Conservation (phyloP, 1,140 invertebrate genomes). For the Andrena cerasifolii region DNA sequence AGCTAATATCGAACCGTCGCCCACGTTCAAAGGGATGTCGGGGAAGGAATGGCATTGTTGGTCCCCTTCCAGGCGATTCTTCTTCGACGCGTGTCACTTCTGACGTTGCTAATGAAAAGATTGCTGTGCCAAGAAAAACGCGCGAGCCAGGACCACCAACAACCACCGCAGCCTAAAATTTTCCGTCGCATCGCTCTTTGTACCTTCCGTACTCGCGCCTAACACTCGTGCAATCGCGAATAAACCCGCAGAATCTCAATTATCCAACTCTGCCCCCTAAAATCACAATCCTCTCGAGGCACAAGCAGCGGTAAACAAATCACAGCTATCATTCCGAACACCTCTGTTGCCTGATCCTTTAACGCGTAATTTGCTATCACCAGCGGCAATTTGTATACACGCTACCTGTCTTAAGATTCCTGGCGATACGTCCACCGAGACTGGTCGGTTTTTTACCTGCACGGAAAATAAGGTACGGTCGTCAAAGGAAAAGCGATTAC, state of each 20-base stretch:
- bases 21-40: conserved; percentile 41
- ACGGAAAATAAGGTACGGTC: conserved; percentile 26
- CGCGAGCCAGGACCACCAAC: too few species aligned
- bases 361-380: not conserved
- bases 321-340: too few species aligned
- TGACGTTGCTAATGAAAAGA: conserved; percentile 48
- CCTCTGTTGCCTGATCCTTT: too few species aligned
- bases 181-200: too few species aligned
- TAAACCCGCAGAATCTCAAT: too few species aligned
- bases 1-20: conserved; percentile 63
- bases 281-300: too few species aligned
- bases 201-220: too few species aligned
- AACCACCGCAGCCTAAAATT: too few species aligned
- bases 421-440: not conserved
- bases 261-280: too few species aligned
- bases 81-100: conserved; percentile 40
- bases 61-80: conserved; percentile 35
- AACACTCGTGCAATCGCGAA: too few species aligned
- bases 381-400: not conserved
- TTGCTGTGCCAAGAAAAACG: conserved; percentile 6
- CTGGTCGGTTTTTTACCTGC: not conserved
- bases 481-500: conserved; percentile 50
- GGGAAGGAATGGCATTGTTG: conserved; percentile 32
- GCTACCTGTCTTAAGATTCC: not conserved
- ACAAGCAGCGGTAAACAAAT: too few species aligned